These are phyloP conservation scores for Uropetala carovei DNA, from an alignment of 2,888 invertebrate species.

Conservation along the genomic window DNA sequence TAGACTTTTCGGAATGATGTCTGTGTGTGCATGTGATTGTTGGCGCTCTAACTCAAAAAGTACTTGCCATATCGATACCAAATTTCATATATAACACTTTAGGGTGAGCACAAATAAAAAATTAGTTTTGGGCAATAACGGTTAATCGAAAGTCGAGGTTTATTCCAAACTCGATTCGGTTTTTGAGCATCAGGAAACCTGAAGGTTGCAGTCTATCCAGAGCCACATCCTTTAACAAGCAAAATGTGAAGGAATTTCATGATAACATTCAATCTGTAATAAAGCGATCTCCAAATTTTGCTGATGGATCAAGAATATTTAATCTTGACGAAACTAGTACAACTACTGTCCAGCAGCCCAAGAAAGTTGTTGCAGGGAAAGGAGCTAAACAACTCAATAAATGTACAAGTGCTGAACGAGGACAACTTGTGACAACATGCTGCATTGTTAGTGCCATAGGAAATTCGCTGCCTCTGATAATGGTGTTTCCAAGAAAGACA, in stretches of 20 bases:
- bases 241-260: slow-evolving; percentile 69
- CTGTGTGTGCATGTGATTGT: too few species aligned
- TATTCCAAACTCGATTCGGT: too few species aligned
- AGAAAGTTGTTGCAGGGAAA: slow-evolving; percentile 69
- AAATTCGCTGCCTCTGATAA: slow-evolving; percentile 71
- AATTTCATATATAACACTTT: too few species aligned
- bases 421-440: slow-evolving; percentile 72
- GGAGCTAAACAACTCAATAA: slow-evolving; percentile 67
- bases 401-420: slow-evolving; percentile 72
- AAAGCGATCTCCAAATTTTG: slow-evolving; percentile 67
- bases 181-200: too few species aligned
- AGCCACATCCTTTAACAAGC: slow-evolving; percentile 68
- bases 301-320: slow-evolving; percentile 68
- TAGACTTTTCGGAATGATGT: too few species aligned
- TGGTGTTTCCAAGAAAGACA: slow-evolving; percentile 72
- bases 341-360: slow-evolving; percentile 69
- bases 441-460: slow-evolving; percentile 71
- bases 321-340: slow-evolving; percentile 69
- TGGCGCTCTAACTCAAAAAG: too few species aligned
- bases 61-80: too few species aligned
- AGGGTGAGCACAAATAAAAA: too few species aligned
- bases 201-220: not conserved
- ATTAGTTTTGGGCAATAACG: too few species aligned
- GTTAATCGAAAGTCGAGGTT: too few species aligned
- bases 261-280: slow-evolving; percentile 70